phyloP scores from a whole-genome alignment of 1,140 invertebrate species.

The Drosophila azteca region DNA sequence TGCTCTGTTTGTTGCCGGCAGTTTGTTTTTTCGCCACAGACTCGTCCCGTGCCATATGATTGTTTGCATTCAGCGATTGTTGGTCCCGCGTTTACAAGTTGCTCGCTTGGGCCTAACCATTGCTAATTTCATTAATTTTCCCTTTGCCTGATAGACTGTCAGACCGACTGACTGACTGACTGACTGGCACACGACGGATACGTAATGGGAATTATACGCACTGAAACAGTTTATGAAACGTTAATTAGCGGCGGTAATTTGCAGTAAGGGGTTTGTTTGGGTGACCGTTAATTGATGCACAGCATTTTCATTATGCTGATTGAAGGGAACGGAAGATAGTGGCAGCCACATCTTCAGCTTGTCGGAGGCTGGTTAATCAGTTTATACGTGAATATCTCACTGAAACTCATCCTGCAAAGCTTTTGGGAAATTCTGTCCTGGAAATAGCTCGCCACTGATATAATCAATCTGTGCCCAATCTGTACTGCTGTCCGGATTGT shows the following conservation, averaged over 20 bases:
- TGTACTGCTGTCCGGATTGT: not conserved
- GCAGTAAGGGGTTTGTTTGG: constrained; percentile 16
- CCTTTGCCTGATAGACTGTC: constrained; percentile 43
- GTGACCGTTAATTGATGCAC: constrained; percentile 65
- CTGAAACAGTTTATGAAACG: constrained; percentile 72
- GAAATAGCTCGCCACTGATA: not conserved
- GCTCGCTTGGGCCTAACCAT: constrained; percentile 60
- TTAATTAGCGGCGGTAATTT: constrained; percentile 78
- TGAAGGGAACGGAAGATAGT: constrained; percentile 29
- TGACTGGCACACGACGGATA: constrained; percentile 62
- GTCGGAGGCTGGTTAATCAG: not conserved
- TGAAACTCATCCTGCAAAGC: too few species aligned
- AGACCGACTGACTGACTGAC: not conserved
- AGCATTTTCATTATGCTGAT: constrained; percentile 70
- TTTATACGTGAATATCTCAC: not conserved
- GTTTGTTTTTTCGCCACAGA: constrained; percentile 3
- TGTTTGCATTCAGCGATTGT: constrained; percentile 51
- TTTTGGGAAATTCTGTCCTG: not conserved
- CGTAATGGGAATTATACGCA: constrained; percentile 54
- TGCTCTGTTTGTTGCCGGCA: not conserved
- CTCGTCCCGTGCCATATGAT: constrained; percentile 6
- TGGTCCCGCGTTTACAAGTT: constrained; percentile 31
- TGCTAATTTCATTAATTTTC: constrained; percentile 80
- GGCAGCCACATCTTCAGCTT: too few species aligned
- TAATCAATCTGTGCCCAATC: not conserved